These are phyloP conservation scores for Bagarius yarrelli DNA, from an alignment of 2,113 vertebrate species.

Conservation along the genomic window DNA sequence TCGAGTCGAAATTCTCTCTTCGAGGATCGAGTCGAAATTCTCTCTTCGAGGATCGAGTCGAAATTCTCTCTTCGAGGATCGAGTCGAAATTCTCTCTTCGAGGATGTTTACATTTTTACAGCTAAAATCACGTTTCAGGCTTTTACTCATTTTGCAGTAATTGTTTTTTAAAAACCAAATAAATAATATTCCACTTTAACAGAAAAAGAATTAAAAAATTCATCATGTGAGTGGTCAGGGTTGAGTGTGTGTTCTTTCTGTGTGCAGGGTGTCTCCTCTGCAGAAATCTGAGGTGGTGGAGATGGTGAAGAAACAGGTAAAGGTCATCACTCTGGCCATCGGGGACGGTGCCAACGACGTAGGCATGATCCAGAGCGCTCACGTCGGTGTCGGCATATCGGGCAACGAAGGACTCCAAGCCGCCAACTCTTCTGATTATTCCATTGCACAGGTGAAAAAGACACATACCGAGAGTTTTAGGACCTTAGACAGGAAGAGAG, in stretches of 20 bases:
- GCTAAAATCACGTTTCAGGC: not conserved
- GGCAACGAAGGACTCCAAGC: constrained; percentile 97
- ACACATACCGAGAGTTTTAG: too few species aligned
- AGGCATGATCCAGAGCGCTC: constrained; percentile 97
- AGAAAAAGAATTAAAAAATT: not conserved
- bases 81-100: too few species aligned
- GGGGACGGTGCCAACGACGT: constrained; percentile 97
- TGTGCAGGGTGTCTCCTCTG: constrained; percentile 90
- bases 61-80: too few species aligned
- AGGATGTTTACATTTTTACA: not conserved
- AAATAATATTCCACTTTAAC: not conserved
- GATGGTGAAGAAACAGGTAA: constrained; percentile 98
- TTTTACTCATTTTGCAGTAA: not conserved
- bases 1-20: too few species aligned
- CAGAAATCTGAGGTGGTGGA: constrained; percentile 99
- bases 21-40: too few species aligned
- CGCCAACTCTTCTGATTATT: constrained; percentile 98
- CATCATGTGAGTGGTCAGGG: not conserved
- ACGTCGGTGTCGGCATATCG: constrained; percentile 95
- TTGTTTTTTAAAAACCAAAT: too few species aligned
- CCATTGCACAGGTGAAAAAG: constrained; percentile 92
- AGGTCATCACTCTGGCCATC: constrained; percentile 92
- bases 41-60: too few species aligned
- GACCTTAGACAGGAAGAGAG: too few species aligned
- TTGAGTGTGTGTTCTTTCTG: not conserved